These are phyloP conservation scores for Bradysia coprophila DNA, from an alignment of 1,140 invertebrate genomes.

Conservation along the genomic window DNA sequence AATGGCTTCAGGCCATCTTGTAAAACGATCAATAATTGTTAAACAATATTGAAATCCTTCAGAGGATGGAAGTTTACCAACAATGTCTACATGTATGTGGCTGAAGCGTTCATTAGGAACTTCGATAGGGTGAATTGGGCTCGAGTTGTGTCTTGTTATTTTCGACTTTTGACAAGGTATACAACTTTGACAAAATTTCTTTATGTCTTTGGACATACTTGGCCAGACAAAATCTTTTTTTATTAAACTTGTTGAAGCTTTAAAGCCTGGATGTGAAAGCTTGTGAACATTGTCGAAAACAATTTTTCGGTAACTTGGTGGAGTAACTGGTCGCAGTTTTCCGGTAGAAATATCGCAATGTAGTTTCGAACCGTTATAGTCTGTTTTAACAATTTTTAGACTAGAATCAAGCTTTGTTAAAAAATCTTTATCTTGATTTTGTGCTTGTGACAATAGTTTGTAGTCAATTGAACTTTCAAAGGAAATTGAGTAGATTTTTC, in stretches of 20 bases:
- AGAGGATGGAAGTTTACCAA: constrained; percentile 9
- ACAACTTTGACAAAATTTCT: constrained; percentile 4
- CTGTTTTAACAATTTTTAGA: constrained; percentile 6
- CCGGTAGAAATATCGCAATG: constrained; percentile 9
- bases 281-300: constrained; percentile 12
- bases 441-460: neutral
- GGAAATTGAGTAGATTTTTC: constrained; percentile 5
- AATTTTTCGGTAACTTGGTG: constrained; percentile 6
- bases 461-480: neutral
- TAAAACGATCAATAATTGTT: constrained; percentile 15
- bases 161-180: constrained; percentile 14
- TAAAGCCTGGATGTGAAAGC: constrained; percentile 11
- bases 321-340: constrained; percentile 11
- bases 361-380: neutral
- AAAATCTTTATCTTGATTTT: neutral
- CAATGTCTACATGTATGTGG: constrained; percentile 17
- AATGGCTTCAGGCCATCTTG: constrained; percentile 22
- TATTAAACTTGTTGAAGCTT: constrained; percentile 7
- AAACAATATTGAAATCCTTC: constrained; percentile 9
- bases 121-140: neutral
- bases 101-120: constrained; percentile 7
- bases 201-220: constrained; percentile 9
- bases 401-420: neutral
- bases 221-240: constrained; percentile 14
- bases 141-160: constrained; percentile 6